Evolutionary conservation across 2,888 invertebrate genomes (phyloP), one percentile per base, ranked within the genome.

Genomic region (Ophion ventricosus): DNA sequence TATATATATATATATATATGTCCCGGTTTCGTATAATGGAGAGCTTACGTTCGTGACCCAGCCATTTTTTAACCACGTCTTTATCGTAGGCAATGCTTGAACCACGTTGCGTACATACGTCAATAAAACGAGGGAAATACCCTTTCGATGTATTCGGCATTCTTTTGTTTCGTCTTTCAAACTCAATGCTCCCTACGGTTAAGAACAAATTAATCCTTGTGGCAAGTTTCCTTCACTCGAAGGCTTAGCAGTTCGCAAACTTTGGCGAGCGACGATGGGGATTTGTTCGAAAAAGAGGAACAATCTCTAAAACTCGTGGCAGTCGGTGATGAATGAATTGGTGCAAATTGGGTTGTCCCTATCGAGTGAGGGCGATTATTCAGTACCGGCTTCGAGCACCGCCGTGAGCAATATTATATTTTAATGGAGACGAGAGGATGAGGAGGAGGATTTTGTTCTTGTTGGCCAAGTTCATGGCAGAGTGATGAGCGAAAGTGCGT

Each of bases 401-500:
- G 20, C 59, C 25, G 23, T 23, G 59, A 59, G 59, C 59, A 49
- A 49, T 49, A 49, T 11, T 49, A 11, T 49, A 49, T 49, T 49
- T 49, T 49, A 49, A 49, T 25, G 23, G 69, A 49, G 25, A 17
- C 40, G 17, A 69, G 54, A 54, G 54, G 54, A 11, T 8, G 69
- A 69, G 17, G 25, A 69, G 43, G 66, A 66, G 69, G 54, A 69
- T 69, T 54, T 69, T 25, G 25, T 49, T 43, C 49, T 49, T 49
- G 69, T 49, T 69, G 17, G 69, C 69, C 49, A 69, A 54, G 54
- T 69, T 25, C 69, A 54, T 43, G 23, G 7, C 23, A 10, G 40
- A 43, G 23, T 23, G 43, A 43, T 67, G 67, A 67, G 43, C 67
- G 11, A 43, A 2, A 64, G 25, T 49, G 23, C 10, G 43, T 40